Percentiles rank a stretch among this genome's conserved stretches.
Evolutionary conservation across 2,888 invertebrate species (phyloP).

Genomic region (Mythimna albipuncta): DNA sequence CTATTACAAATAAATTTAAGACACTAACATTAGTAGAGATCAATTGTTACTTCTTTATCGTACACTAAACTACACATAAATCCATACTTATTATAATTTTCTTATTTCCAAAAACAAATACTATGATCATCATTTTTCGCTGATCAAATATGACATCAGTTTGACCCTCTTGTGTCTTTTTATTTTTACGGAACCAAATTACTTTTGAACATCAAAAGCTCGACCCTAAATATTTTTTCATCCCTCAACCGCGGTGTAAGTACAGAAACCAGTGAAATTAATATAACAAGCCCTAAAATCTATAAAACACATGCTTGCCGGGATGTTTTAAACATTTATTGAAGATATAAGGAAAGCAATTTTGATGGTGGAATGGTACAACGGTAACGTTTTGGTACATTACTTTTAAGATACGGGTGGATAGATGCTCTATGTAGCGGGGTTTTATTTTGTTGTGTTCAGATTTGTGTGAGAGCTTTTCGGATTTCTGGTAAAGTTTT

Average conservation of each 20-base stretch:
- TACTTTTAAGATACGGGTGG: conserved; percentile 65
- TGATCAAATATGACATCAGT: background rate
- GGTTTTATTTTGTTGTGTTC: conserved; percentile 3
- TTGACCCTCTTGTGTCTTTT: background rate
- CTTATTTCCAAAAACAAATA: too few relatives aligned
- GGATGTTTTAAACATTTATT: conserved; percentile 88
- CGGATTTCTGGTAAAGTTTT: background rate
- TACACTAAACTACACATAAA: too few relatives aligned
- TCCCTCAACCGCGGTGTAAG: conserved; percentile 61
- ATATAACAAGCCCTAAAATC: conserved; percentile 87
- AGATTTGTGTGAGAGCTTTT: conserved; percentile 2
- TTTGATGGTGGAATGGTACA: conserved; percentile 85
- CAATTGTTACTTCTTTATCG: too few relatives aligned
- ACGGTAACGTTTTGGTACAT: conserved; percentile 81
- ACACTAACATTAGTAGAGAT: too few relatives aligned
- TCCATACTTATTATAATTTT: too few relatives aligned
- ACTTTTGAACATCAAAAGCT: conserved; percentile 7
- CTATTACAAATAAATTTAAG: too few relatives aligned
- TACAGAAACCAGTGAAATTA: conserved; percentile 81
- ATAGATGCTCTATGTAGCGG: conserved; percentile 71
- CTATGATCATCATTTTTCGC: background rate
- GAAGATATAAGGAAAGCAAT: conserved; percentile 88
- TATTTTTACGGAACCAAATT: conserved; percentile 24
- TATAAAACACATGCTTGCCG: conserved; percentile 89
- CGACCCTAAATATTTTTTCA: conserved; percentile 54